Evolutionary conservation across 53 echinoderm and acorn worm genomes (phyloP), one percentile per base, ranked within the genome.

Genomic region (Temnopleurus reevesii): DNA sequence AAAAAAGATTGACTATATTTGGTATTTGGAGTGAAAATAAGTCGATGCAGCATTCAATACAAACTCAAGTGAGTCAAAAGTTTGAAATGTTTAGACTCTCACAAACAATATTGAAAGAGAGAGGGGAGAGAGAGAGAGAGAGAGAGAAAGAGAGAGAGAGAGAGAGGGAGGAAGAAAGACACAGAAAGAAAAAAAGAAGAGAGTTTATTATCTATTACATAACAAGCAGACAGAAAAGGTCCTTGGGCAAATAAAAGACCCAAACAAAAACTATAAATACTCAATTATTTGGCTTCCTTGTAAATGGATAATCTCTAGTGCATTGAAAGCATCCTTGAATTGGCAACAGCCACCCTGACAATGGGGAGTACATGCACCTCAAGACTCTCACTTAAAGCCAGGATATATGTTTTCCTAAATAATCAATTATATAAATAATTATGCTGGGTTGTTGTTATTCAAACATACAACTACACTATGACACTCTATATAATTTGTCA

Each of bases 231-330:
- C 79, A 79, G 71, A 21, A 17, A 41, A 27, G 71, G 41, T 71
- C 71, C 43, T 43, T 71, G 71, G 71, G 7, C 71, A 71, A 71
- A 71, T 38, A 71, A 71, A 71, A 41, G 41, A 49, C 30, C 13
- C 79, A 79, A 79, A 46, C 49, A 79, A 79, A 23, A 49, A 46
- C 29, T 79, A 47, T 79, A 79, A 79, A 46, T 79, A 49, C 49
- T 49, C 23, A 26, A 41, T 71, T 47, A 79, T 49, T 47, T 47
- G 13, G 79, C 29, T 49, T 79, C 46, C 46, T 49, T 47, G 13
- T 79, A 49, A 49, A 47, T 26, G 5, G 24, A 43, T 77, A 77
- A 77, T 77, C 77, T 63, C 63, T n/a, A 41, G 21, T 41, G n/a
- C 23, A n/a, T 38, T 36, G 0, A 41, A 41, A 8, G n/a, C 71